phyloP scores from a whole-genome alignment of 2,888 invertebrate species.

The Adineta ricciae region DNA sequence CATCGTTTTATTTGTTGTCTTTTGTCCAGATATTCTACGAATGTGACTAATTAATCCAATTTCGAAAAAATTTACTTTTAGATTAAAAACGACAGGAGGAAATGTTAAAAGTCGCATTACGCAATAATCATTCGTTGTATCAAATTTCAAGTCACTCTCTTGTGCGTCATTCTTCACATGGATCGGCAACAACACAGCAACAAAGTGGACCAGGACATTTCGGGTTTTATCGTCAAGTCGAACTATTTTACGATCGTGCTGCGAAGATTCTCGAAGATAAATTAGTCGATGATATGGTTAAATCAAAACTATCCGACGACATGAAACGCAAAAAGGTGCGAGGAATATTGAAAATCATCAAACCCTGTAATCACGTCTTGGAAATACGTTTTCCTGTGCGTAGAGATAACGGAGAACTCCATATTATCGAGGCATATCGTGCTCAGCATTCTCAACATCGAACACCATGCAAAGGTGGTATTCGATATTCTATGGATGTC shows the following conservation, averaged over 20 bases:
- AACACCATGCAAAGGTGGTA: conserved; percentile 98
- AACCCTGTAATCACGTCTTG: conserved; percentile 85
- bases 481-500: conserved; percentile 84
- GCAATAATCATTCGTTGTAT: background rate
- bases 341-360: conserved; percentile 87
- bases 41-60: too few relatives aligned
- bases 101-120: background rate
- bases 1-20: too few relatives aligned
- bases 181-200: background rate
- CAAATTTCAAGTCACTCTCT: background rate
- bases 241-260: conserved; percentile 93
- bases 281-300: conserved; percentile 70
- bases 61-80: background rate
- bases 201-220: conserved; percentile 30
- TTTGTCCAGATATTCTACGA: too few relatives aligned
- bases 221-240: conserved; percentile 74
- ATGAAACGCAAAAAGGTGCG: conserved; percentile 84
- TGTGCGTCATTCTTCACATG: background rate
- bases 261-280: conserved; percentile 72
- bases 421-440: conserved; percentile 87
- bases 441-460: conserved; percentile 95
- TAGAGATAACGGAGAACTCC: conserved; percentile 90
- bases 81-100: background rate
- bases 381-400: conserved; percentile 81
- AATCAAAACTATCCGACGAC: conserved; percentile 60